Base-by-base conservation (phyloP, 2,797 vertebrate genomes). In the Microctenopoma steveboyesi region DNA sequence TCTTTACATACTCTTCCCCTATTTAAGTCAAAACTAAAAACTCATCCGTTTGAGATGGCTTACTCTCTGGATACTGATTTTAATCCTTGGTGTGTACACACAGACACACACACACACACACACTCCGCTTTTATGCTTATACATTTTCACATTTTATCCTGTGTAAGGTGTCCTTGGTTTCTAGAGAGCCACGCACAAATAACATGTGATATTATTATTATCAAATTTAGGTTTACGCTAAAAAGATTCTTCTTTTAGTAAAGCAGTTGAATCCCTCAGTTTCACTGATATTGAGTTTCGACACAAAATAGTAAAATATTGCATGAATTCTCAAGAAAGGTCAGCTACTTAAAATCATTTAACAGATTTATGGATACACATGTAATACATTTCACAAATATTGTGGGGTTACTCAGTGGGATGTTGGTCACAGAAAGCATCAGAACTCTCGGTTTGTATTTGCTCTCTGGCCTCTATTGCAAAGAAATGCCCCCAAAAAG, bases 181-280 rank as follows among this genome's bases (percentile, higher is more conserved):
- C 22, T 22, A 22, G 22, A 22, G 2, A 22, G 22, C 22, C 1
- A 22, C 22, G 22, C 22, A 22, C 22, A 22, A 22, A 22, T 22
- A 22, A 22, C 22, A 22, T 22, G 22, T 22, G 18, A 18, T 18
- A 18, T 18, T 18, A 18, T 18, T 18, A 18, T 18, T 18, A 18
- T 84, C 58, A 79, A 78, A 28, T n/a, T 7, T 43, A 12, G 51
- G 49, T 35, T 50, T 10, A 46, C 22, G 39, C 49, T 35, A 47
- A 2, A 60, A 63, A 30, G 33, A 45, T 12, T 18, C 12, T 22
- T 35, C 51, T 18, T 35, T 35, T 18, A 37, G 9, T 10, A 12
- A 18, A 14, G 8, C 16, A 46, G 15, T 8, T 43, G 14, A 61
- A 42, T 56, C 22, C 16, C 1, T 27, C 15, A 18, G 18, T 18